Evolutionary conservation across 2,888 invertebrate genomes (phyloP).

Genomic region (Petrolisthes cinctipes): DNA sequence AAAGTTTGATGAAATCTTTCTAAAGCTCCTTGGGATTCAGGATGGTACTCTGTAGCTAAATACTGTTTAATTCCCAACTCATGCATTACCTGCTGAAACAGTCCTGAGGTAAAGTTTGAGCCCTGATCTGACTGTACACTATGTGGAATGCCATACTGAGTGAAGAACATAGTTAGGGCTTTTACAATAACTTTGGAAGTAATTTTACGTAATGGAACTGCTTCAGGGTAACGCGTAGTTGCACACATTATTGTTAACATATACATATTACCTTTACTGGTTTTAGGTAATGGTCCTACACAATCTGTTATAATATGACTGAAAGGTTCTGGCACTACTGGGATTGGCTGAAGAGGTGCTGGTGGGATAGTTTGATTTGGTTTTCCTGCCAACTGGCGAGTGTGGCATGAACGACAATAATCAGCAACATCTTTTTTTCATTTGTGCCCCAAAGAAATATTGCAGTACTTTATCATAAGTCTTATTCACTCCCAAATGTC

Average conservation of each 20-base stretch:
- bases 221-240: slow-evolving; percentile 25
- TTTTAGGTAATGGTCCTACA: slow-evolving; percentile 8
- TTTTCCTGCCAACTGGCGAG: slow-evolving; percentile 14
- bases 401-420: slow-evolving; percentile 4
- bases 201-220: neutral
- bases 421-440: slow-evolving; percentile 13
- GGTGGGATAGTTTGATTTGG: neutral
- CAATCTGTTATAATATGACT: slow-evolving; percentile 18
- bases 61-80: too few species aligned
- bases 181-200: slow-evolving; percentile 16
- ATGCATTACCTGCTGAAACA: slow-evolving; percentile 27
- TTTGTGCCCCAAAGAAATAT: neutral
- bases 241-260: slow-evolving; percentile 15
- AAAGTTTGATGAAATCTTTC: too few species aligned
- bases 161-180: slow-evolving; percentile 21
- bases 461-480: slow-evolving; percentile 6
- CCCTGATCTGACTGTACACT: slow-evolving; percentile 32
- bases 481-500: slow-evolving; percentile 17
- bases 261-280: neutral
- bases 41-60: too few species aligned
- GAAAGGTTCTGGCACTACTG: slow-evolving; percentile 4
- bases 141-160: neutral
- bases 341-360: neutral
- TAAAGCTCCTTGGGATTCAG: too few species aligned
- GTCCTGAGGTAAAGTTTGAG: slow-evolving; percentile 9